Percentiles rank a stretch among this genome's conserved stretches.
Conservation (phyloP, 2,888 invertebrate species). For the Apamea sordens region DNA sequence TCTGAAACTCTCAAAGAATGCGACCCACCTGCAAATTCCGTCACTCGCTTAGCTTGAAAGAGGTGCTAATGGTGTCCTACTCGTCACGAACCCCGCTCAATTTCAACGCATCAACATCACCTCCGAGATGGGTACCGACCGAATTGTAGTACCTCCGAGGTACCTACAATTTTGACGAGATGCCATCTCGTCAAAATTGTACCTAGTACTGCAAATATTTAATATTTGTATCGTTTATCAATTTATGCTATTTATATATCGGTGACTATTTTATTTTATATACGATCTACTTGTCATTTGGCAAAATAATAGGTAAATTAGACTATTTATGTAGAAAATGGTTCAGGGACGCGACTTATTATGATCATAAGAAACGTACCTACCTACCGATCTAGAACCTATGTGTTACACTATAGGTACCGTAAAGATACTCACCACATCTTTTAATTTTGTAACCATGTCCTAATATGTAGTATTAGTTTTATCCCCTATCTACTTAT, state of each 20-base stretch:
- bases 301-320: neutral
- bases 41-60: neutral
- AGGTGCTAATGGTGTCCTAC: neutral
- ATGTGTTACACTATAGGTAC: neutral
- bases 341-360: neutral
- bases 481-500: neutral
- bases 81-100: conserved; percentile 2
- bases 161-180: too few species aligned
- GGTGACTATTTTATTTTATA: neutral
- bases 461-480: too few species aligned
- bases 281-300: neutral
- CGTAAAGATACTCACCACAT: neutral
- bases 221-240: neutral
- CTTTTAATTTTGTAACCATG: neutral
- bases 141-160: too few species aligned
- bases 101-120: conserved; percentile 3
- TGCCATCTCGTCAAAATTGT: neutral
- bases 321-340: neutral
- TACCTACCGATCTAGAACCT: neutral
- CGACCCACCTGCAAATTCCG: neutral
- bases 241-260: conserved; percentile 15
- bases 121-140: too few species aligned
- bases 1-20: conserved; percentile 25
- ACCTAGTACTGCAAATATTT: neutral
- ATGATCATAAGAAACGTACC: neutral